Base-by-base conservation (phyloP, 2,113 vertebrate species). In the Pyrgilauda ruficollis region DNA sequence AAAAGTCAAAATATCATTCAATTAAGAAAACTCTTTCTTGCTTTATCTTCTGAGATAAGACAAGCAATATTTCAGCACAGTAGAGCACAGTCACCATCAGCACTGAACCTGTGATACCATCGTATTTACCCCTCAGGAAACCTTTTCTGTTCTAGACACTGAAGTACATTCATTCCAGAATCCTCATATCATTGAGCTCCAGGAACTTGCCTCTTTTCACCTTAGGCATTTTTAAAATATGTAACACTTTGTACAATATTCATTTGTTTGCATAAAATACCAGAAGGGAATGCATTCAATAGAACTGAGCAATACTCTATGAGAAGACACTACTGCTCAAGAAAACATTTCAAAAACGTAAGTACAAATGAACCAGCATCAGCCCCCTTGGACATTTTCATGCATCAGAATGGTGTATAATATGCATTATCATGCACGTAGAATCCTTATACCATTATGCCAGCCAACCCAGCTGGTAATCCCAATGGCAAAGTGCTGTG, bases 41-140 rank as follows among this genome's bases (percentile, higher is more conserved):
- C 24, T 94, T 87, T 92, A 84, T 84, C 52, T 84, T 84, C n/a
- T 72, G n/a, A 80, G 87, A 92, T 81, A 92, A 96, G 47, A 53
- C 41, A 93, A 89, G n/a, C 46, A 89, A 15, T 84, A 96, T 89
- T 95, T 84, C 81, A 72, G 62, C 28, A 35, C 26, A 87, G 62
- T 17, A 94, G 33, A 4, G 10, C 70, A 73, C 28, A 86, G 35
- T 8, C n/a, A 43, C 49, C 30, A 13, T 66, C 58, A 86, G 30
- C 56, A 76, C 23, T 11, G 41, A 86, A 55, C 12, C 58, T 73
- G 28, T 21, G 63, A 90, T 76, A 78, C 53, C 67, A 94, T 43
- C 0, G 0, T 39, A 82, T 84, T 83, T 74, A 83, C 35, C n/a
- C 50, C 47, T 74, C 16, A 83, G 68, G 63, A 90, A 89, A 88